These are phyloP conservation scores for Scaptomyza polygonia DNA, from an alignment of 2,888 invertebrate species.

Conservation along the genomic window DNA sequence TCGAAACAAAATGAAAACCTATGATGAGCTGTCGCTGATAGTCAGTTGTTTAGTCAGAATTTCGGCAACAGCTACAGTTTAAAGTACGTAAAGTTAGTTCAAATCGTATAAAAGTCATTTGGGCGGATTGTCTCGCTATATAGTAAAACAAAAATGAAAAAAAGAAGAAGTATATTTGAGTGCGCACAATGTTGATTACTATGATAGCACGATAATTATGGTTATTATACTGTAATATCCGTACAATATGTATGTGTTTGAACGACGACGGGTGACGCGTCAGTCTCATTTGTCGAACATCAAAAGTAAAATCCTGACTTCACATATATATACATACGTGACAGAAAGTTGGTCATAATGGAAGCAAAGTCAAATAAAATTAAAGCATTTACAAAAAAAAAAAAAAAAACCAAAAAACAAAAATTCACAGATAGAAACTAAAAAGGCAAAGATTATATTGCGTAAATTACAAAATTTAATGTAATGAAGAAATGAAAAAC, in stretches of 20 bases:
- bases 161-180: slow-evolving; percentile 6
- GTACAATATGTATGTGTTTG: slow-evolving; percentile 23
- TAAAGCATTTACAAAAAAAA: slow-evolving; percentile 80
- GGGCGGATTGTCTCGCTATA: slow-evolving; percentile 19
- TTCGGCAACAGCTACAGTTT: slow-evolving; percentile 45
- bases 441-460: slow-evolving; percentile 53
- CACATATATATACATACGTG: slow-evolving; percentile 16
- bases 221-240: slow-evolving; percentile 39
- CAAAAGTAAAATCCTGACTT: slow-evolving; percentile 37
- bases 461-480: slow-evolving; percentile 59
- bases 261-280: slow-evolving; percentile 19
- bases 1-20: slow-evolving; percentile 29
- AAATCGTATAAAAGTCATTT: slow-evolving; percentile 51
- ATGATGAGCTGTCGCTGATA: slow-evolving; percentile 56
- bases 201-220: slow-evolving; percentile 40
- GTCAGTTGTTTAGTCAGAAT: slow-evolving; percentile 69
- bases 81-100: slow-evolving; percentile 68
- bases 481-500: slow-evolving; percentile 51
- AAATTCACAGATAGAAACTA: slow-evolving; percentile 59
- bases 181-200: slow-evolving; percentile 40
- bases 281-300: slow-evolving; percentile 36
- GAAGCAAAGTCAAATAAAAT: slow-evolving; percentile 73
- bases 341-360: slow-evolving; percentile 58
- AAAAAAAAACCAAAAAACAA: slow-evolving; percentile 58
- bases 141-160: slow-evolving; percentile 26